Base-by-base conservation (phyloP, 2,113 vertebrate genomes). In the Barbus barbus region DNA sequence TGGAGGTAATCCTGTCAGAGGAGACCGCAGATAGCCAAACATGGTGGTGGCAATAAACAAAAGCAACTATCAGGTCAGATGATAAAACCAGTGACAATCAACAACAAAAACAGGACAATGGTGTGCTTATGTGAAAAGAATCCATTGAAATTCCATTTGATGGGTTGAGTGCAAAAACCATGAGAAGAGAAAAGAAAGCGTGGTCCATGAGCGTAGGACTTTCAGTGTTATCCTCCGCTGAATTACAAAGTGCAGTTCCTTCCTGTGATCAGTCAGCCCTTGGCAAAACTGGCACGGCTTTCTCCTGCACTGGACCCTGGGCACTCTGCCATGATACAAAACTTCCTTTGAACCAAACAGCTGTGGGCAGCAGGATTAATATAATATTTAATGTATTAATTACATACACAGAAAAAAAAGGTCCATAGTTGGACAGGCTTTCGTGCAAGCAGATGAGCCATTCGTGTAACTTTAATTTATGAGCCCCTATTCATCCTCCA, bases 341-440 rank as follows among this genome's bases (percentile, higher is more conserved):
- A 92, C 88, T 89, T 90, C 86, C 90, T 93, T 93, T 90, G 92
- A 94, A 93, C 90, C 82, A 82, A 90, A 88, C 92, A 91, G 92
- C 91, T 92, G 88, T 91, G 87, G 87, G 89, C 89, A 90, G 83
- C 84, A 86, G 88, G 88, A 91, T 85, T 90, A 88, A 93, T 93
- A 92, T 91, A 91, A 93, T 93, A 92, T 94, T 93, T 91, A 93
- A 93, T 93, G 78, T 92, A 93, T 93, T 93, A 93, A 93, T 93
- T 92, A 92, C 89, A 91, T 87, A 92, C 81, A 91, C 88, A 86
- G 83, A 86, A 87, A 41, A 87, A 41, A 87, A 90, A 88, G 91
- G 72, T 85, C 86, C 87, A 87, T 78, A 79, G 87, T 88, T 89
- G 83, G 89, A 86, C 80, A 89, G 85, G 81, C 86, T 84, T 86